Percentiles rank a stretch among this genome's conserved stretches.
Evolutionary conservation across 2,888 invertebrate genomes (phyloP).

Genomic region (Lasioglossum leucozonium): DNA sequence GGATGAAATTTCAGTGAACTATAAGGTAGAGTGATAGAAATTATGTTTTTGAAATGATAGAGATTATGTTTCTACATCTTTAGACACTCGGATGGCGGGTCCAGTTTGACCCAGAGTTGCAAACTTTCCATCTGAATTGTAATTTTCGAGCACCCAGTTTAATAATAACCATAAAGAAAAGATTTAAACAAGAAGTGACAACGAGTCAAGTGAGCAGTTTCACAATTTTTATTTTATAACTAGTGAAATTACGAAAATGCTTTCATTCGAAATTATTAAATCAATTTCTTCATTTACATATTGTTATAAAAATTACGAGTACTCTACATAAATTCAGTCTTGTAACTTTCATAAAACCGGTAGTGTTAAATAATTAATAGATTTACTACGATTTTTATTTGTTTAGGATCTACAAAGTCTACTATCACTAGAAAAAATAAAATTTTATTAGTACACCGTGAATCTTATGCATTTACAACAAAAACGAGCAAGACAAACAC

Average conservation of each 20-base stretch:
- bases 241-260: neutral
- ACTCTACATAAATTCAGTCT: neutral
- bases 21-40: neutral
- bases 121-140: neutral
- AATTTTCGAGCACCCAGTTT: neutral
- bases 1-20: neutral
- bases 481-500: too few species aligned
- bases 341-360: too few species aligned
- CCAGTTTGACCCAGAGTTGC: neutral
- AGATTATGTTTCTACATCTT: neutral
- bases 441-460: too few species aligned
- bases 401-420: too few species aligned
- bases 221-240: neutral
- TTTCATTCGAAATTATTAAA: neutral
- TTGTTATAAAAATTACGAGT: neutral
- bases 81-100: neutral
- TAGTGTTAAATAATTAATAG: too few species aligned
- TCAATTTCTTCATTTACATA: neutral
- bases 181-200: neutral
- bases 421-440: too few species aligned
- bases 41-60: too few species aligned
- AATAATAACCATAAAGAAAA: neutral
- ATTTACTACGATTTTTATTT: too few species aligned
- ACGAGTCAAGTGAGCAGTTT: neutral
- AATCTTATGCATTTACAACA: too few species aligned